Base-by-base conservation (phyloP, 2,888 invertebrate genomes). In the Pycnomerus fuliginosus region DNA sequence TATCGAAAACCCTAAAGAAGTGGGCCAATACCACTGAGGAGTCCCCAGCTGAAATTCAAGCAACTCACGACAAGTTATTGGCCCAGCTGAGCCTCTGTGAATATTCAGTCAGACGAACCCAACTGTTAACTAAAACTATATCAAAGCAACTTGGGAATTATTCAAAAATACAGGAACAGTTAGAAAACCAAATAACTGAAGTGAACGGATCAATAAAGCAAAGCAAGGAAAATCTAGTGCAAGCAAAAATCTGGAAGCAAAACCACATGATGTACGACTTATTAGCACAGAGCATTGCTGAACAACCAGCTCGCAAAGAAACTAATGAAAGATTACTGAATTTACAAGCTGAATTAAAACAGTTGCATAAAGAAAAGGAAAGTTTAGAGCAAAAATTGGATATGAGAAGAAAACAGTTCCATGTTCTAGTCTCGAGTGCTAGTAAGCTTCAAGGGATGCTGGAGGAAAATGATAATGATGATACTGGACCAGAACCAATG, bases 231-330 rank as follows among this genome's bases (percentile, higher is more conserved):
- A 90, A 90, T 58, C 72, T 94, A 3, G 80, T 84, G 27, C 80
- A 87, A 62, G 93, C 93, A 0, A 91, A 91, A 67, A 84, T 87
- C 54, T 85, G 93, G 15, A 80, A 95, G 8, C 90, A 91, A 66
- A 92, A 96, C 68, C 80, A 90, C 61, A 86, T 89, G 74, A 94
- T 95, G 68, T 96, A 96, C 73, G 94, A 96, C 75, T 85, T 93
- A 7, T 65, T 96, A 24, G 95, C 95, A 0, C 90, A 91, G 69
- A 84, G 93, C 1, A 95, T 96, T 48, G 87, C 85, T 55, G 84
- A 88, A 60, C 92, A 95, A 65, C 94, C 95, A 0, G 92, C 93
- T 63, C 79, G 95, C 55, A 86, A 85, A 61, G 86, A 88, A 52
- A 90, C 88, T 0, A 82, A 85, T 52, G 77, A 82, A 23, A 79